Evolutionary conservation across 2,797 vertebrate species (phyloP).

Genomic region (Basileuterus tristriatus): DNA sequence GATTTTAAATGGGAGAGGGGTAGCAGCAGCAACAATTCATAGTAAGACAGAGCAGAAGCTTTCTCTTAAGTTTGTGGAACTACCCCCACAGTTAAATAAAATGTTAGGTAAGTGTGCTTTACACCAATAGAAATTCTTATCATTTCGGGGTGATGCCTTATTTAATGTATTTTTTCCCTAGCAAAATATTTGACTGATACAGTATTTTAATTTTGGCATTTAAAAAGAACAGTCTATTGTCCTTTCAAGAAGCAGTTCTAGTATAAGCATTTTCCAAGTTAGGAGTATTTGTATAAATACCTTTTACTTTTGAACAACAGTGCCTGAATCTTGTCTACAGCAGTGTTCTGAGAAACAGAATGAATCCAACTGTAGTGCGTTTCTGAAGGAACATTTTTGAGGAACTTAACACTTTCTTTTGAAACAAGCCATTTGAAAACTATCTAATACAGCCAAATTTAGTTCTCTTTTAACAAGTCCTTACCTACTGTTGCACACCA

Average conservation of each 20-base stretch:
- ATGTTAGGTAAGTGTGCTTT: constrained; percentile 24
- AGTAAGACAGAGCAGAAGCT: constrained; percentile 24
- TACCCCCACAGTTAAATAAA: constrained; percentile 1
- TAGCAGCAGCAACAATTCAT: neutral
- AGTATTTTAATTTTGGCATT: neutral
- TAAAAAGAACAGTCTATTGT: neutral
- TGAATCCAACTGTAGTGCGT: neutral
- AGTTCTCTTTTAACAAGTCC: neutral
- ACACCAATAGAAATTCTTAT: neutral
- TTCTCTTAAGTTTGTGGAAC: constrained; percentile 8
- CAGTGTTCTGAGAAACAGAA: neutral
- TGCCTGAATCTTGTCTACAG: neutral
- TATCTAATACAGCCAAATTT: neutral
- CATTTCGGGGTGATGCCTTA: neutral
- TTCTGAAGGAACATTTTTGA: neutral
- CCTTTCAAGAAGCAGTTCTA: neutral
- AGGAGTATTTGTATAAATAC: neutral
- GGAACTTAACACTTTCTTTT: neutral
- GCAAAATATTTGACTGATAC: neutral
- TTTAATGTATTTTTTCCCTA: neutral
- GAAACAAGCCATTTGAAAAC: neutral
- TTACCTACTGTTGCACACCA: neutral
- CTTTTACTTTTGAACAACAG: neutral
- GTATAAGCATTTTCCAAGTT: neutral
- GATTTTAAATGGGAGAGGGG: constrained; percentile 65